Evolutionary conservation across 2,797 vertebrate genomes (phyloP), one percentile per base, ranked within the genome.

Genomic region (Pogoniulus pusillus): DNA sequence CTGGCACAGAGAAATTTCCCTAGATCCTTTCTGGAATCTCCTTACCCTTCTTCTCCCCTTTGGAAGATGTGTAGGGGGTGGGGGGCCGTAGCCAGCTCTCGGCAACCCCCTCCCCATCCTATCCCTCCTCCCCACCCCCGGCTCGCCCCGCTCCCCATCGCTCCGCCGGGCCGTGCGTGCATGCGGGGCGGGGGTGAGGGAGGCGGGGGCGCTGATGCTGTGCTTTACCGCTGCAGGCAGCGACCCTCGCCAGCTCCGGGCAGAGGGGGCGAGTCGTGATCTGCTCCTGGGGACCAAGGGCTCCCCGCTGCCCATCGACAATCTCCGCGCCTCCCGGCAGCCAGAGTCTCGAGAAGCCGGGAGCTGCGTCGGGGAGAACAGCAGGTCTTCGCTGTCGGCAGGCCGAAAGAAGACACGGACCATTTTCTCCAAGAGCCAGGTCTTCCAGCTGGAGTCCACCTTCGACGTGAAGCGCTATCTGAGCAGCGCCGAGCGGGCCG

Each of bases 371-470:
- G 98, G 98, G 82, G 98, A 98, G 96, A 98, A 22, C 37, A 22
- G 76, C 30, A 72, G 60, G 51, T 81, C 58, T 1, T 93, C 97
- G 43, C 92, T 96, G 7, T 35, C 62, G 10, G 19, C 91, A 2
- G 59, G 89, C 71, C 92, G 76, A 60, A 95, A 95, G 97, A 98
- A 98, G 90, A 98, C 98, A 7, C 97, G 98, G 95, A 98, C 98
- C 3, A 98, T 98, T 82, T 98, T 98, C 93, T 98, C 98, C 87
- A 98, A 98, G 94, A 98, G 98, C 95, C 99, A 99, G 95, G 98
- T 99, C 57, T 99, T 99, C 82, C 98, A 99, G 96, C 96, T 99
- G 69, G 99, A 99, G 94, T 99, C 98, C 86, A 99, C 98, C 11
- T 99, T 99, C 93, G 99, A 99, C 90, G 87, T 91, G 68, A 93